Evolutionary conservation across 2,113 vertebrate genomes (phyloP).

Genomic region (Ahaetulla prasina): DNA sequence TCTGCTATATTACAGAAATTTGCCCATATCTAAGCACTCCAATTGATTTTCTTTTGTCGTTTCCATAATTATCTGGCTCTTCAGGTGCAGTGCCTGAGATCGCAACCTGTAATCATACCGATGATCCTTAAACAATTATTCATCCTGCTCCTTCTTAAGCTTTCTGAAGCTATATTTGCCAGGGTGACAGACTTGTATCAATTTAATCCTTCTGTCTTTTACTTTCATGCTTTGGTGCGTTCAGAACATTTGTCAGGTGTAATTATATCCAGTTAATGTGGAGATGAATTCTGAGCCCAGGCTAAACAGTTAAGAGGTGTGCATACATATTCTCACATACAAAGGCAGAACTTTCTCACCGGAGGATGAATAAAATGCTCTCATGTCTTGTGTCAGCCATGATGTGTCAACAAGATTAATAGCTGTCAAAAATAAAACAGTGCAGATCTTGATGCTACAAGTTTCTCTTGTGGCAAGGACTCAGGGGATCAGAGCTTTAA

Average conservation of each 20-base stretch:
- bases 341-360: slow-evolving; percentile 53
- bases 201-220: slow-evolving; percentile 47
- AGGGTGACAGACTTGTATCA: slow-evolving; percentile 28
- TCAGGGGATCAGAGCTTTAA: slow-evolving; percentile 30
- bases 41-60: slow-evolving; percentile 41
- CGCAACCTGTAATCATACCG: slow-evolving; percentile 39
- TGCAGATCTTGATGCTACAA: slow-evolving; percentile 28
- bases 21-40: slow-evolving; percentile 11
- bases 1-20: neutral
- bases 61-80: slow-evolving; percentile 32
- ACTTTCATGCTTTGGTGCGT: slow-evolving; percentile 23
- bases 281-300: slow-evolving; percentile 27
- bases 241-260: slow-evolving; percentile 46
- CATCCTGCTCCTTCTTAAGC: slow-evolving; percentile 29
- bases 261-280: slow-evolving; percentile 41
- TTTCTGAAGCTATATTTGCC: slow-evolving; percentile 31
- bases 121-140: slow-evolving; percentile 50
- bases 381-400: slow-evolving; percentile 49
- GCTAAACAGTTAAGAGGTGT: slow-evolving; percentile 50
- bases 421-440: slow-evolving; percentile 41
- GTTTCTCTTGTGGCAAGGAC: neutral
- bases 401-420: slow-evolving; percentile 43
- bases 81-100: slow-evolving; percentile 18
- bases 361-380: slow-evolving; percentile 46
- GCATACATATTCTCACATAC: slow-evolving; percentile 55